Base-by-base conservation (phyloP, 92 coral and sea anemone species). In the Meandrina meandrites region DNA sequence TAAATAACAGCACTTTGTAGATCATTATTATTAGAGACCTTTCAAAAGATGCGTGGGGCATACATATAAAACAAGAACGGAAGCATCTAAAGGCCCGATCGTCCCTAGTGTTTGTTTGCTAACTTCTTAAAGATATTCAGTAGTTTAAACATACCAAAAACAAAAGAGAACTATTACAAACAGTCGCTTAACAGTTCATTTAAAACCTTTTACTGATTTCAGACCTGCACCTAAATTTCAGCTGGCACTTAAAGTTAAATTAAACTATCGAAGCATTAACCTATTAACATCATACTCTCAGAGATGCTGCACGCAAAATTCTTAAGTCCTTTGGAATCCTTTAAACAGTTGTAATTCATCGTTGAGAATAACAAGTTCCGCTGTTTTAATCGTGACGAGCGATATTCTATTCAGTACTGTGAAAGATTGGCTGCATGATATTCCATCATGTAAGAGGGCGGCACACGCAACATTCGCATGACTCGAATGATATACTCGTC, bases 391-490 rank as follows among this genome's bases (percentile, higher is more conserved):
- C 79, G 80, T 56, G 73, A 58, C 67, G 5, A 83, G 72, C 24
- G 87, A 84, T 84, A 84, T 84, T 84, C 79, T 35, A 37, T 84
- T 84, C 87, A 73, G 24, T 4, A 42, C 48, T 19, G 30, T 14
- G 48, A 15, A 30, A 17, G 47, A 57, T 8, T 36, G 64, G 74
- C 4, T 3, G 9, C 86, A 14, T 22, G 87, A 84, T 84, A 84
- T 84, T 84, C 74, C 51, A 18, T 18, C 80, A 48, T 56, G 21
- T 16, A 60, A 36, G 40, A 27, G 36, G 54, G 18, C 80, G 58
- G 71, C 69, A 32, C 87, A 84, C 80, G 72, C 87, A 36, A 84
- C 47, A 68, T 34, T 18, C 4, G 45, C 34, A 53, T 36, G 68
- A 73, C 87, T 30, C 50, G 36, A 69, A 32, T 70, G 6, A 30